A percentile compares a stretch with the other conserved stretches of the same genome.
These are phyloP conservation scores for Deilephila elpenor DNA, from an alignment of 2,888 invertebrate species.

Conservation along the genomic window DNA sequence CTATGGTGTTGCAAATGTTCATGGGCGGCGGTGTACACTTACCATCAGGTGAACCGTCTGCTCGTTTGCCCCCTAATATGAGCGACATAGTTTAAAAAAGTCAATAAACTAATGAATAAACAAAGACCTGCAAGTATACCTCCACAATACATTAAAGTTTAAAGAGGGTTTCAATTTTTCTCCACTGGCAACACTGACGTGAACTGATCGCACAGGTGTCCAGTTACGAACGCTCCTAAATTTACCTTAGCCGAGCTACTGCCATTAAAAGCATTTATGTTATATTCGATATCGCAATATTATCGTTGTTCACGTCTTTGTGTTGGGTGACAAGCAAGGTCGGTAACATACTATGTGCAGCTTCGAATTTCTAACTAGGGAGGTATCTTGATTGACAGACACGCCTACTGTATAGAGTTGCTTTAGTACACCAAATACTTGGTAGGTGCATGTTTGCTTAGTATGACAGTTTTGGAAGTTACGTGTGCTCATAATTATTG, in stretches of 20 bases:
- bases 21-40: too few species aligned
- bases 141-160: conserved; percentile 27
- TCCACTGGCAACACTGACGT: conserved; percentile 57
- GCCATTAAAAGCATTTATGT: conserved; percentile 83
- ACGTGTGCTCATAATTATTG: too few species aligned
- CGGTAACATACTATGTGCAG: conserved; percentile 18
- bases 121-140: background rate
- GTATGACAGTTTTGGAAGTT: background rate
- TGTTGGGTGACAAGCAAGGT: conserved; percentile 21
- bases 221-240: conserved; percentile 80
- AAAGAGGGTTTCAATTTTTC: conserved; percentile 42
- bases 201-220: conserved; percentile 71
- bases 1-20: too few species aligned
- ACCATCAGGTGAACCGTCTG: too few species aligned
- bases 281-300: conserved; percentile 78
- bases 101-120: background rate
- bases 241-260: conserved; percentile 78
- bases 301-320: conserved; percentile 48
- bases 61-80: too few species aligned
- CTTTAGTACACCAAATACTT: background rate
- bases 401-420: conserved; percentile 2
- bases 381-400: conserved; percentile 11
- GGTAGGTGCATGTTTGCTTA: background rate
- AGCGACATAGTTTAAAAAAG: background rate
- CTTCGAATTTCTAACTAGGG: conserved; percentile 6